Evolutionary conservation across 1,140 invertebrate species (phyloP).

Genomic region (Neodiprion virginianus): DNA sequence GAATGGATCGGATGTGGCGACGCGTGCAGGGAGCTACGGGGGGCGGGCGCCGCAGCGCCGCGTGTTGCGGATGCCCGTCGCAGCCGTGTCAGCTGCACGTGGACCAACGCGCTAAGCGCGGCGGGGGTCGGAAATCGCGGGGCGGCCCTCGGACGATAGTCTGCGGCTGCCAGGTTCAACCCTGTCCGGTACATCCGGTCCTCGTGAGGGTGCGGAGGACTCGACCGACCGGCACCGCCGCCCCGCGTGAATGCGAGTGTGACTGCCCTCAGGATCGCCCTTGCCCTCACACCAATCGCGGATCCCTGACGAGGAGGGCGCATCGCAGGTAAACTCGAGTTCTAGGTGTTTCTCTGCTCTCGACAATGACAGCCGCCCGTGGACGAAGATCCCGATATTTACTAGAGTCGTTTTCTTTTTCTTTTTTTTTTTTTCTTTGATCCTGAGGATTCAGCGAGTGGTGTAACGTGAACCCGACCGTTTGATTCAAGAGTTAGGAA

Average conservation of each 20-base stretch:
- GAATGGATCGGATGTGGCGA: conserved; percentile 66
- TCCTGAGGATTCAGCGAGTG: too few species aligned
- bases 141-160: conserved; percentile 55
- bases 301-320: conserved; percentile 38
- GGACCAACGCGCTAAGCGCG: conserved; percentile 49
- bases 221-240: conserved; percentile 42
- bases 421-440: too few species aligned
- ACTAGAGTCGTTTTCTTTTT: too few species aligned
- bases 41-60: conserved; percentile 28
- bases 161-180: conserved; percentile 56
- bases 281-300: conserved; percentile 45
- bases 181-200: conserved; percentile 57
- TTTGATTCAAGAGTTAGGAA: too few species aligned
- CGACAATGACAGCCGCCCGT: too few species aligned
- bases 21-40: conserved; percentile 53
- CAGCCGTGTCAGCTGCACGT: conserved; percentile 58
- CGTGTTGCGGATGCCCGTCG: conserved; percentile 45
- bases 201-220: conserved; percentile 54
- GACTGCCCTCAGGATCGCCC: conserved; percentile 55
- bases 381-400: too few species aligned
- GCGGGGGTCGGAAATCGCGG: conserved; percentile 41
- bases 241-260: conserved; percentile 35
- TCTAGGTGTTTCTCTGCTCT: too few species aligned
- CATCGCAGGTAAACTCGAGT: conserved; percentile 42
- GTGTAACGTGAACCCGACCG: too few species aligned